Conservation (phyloP, 2,113 vertebrate species). For the Alligator sinensis region DNA sequence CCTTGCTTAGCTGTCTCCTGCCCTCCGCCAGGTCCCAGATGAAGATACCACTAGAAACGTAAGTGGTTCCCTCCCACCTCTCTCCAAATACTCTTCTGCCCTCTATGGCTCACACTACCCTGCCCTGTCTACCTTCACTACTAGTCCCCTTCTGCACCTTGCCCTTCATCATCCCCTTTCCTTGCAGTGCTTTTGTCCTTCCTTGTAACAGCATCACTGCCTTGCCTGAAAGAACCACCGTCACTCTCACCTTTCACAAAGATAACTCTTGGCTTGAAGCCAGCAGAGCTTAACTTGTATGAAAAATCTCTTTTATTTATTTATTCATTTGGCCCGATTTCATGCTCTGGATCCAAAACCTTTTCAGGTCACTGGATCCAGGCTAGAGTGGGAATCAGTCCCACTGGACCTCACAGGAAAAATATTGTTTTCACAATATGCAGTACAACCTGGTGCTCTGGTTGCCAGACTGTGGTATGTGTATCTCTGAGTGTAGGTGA, state of each 20-base stretch:
- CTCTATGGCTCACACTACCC: not conserved
- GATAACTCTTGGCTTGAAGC: not conserved
- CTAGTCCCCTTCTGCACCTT: not conserved
- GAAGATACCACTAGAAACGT: slow-evolving; percentile 91
- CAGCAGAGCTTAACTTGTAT: not conserved
- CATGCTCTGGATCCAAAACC: not conserved
- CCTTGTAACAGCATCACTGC: not conserved
- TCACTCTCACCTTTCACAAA: not conserved
- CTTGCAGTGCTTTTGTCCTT: not conserved
- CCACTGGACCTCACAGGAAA: not conserved
- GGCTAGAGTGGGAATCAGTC: not conserved
- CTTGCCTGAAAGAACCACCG: not conserved
- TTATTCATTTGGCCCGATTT: not conserved
- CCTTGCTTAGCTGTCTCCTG: slow-evolving; percentile 69
- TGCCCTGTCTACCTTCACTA: not conserved
- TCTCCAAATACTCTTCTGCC: not conserved
- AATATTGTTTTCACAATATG: not conserved
- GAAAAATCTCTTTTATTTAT: not conserved
- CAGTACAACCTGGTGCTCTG: not conserved
- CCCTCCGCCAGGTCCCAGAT: slow-evolving; percentile 78
- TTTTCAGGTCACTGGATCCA: not conserved
- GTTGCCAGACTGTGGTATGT: too few species aligned
- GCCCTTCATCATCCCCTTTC: not conserved
- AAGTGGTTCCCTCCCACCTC: slow-evolving; percentile 69
- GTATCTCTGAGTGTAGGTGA: too few species aligned